Conservation (phyloP, 1,140 invertebrate genomes). For the Trichonephila clavipes region DNA sequence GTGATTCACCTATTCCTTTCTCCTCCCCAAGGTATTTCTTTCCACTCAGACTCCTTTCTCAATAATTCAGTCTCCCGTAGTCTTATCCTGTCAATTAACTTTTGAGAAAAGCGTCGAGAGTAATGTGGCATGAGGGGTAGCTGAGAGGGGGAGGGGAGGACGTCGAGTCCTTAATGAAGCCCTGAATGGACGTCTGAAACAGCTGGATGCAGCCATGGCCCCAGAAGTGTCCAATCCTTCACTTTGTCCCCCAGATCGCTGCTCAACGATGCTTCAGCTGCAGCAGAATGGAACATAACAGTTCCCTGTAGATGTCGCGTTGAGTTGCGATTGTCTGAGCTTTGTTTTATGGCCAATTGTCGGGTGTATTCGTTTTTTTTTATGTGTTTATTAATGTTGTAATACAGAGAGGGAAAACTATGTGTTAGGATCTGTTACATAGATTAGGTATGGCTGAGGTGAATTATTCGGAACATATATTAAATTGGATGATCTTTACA, state of each 20-base stretch:
- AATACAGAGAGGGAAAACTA: no score
- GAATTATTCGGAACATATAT: no score
- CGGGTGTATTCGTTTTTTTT: no score
- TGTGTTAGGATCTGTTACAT: no score
- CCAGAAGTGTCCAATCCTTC: slow-evolving; percentile 1
- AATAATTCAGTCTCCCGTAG: slow-evolving; percentile 9
- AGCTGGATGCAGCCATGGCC: neutral
- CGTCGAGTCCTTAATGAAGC: slow-evolving; percentile 14
- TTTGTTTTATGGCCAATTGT: neutral
- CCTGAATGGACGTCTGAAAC: slow-evolving; percentile 28
- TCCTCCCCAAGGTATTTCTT: neutral
- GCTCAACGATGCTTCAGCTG: neutral
- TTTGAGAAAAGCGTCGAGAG: slow-evolving; percentile 15
- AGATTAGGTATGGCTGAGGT: no score
- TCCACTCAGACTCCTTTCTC: neutral
- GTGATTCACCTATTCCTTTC: neutral
- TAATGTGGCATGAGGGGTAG: neutral
- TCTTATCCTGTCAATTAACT: slow-evolving; percentile 37
- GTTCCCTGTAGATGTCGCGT: neutral
- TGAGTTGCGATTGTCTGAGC: neutral
- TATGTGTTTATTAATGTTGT: no score
- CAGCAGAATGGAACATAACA: neutral
- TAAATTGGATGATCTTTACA: no score
- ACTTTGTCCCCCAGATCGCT: neutral
- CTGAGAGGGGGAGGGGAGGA: no score